A percentile compares a stretch with the other conserved stretches of the same genome.
Conservation (phyloP, 2,113 vertebrate species). For the Psettodes erumei region DNA sequence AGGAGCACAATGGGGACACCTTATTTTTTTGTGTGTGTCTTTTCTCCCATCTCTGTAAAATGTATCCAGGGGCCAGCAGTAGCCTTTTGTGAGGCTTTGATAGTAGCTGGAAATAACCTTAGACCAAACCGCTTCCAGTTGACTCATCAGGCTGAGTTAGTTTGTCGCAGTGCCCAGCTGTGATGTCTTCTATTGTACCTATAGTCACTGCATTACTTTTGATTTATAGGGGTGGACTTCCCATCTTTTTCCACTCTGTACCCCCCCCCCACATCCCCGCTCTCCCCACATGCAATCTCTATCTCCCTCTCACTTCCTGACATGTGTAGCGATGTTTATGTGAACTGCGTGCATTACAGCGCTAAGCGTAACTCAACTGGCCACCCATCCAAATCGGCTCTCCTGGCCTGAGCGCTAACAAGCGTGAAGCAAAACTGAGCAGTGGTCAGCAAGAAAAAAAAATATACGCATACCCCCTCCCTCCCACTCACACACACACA, state of each 20-base stretch:
- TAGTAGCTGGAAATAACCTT: slow-evolving; percentile 32
- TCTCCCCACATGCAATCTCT: neutral
- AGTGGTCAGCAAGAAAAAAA: slow-evolving; percentile 62
- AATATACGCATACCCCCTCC: too few relatives aligned
- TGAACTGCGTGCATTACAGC: slow-evolving; percentile 42
- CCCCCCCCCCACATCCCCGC: neutral
- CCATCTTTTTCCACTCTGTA: slow-evolving; percentile 38
- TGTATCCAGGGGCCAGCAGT: slow-evolving; percentile 1
- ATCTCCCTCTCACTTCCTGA: slow-evolving; percentile 48
- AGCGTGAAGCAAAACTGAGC: slow-evolving; percentile 61
- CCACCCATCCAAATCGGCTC: slow-evolving; percentile 66
- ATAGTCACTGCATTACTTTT: slow-evolving; percentile 40
- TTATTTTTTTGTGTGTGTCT: slow-evolving; percentile 13
- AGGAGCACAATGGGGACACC: slow-evolving; percentile 26
- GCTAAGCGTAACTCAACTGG: slow-evolving; percentile 54
- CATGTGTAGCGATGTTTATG: slow-evolving; percentile 53
- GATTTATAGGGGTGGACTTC: slow-evolving; percentile 39
- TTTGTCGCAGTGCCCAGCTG: slow-evolving; percentile 16
- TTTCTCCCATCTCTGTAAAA: slow-evolving; percentile 24
- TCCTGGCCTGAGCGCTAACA: slow-evolving; percentile 51
- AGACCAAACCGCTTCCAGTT: slow-evolving; percentile 13
- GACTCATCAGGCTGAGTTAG: slow-evolving; percentile 43
- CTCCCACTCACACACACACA: neutral
- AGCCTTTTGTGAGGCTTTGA: slow-evolving; percentile 28
- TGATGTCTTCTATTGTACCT: slow-evolving; percentile 13